Conservation (phyloP, 2,888 invertebrate species). For the Chouioia cunea region DNA sequence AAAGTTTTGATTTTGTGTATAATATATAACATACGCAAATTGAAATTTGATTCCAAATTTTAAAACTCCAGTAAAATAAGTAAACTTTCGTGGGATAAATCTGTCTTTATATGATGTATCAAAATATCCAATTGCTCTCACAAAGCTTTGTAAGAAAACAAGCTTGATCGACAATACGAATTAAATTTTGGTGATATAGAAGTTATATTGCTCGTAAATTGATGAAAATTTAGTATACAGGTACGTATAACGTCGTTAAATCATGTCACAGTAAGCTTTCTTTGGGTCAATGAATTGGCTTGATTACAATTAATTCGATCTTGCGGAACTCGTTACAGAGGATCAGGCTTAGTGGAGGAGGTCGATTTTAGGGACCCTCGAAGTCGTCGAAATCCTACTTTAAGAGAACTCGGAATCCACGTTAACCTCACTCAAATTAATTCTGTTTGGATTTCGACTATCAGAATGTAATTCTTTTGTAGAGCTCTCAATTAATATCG, state of each 20-base stretch:
- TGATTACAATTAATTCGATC: conserved; percentile 36
- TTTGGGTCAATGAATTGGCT: conserved; percentile 24
- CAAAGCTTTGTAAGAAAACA: too few relatives aligned
- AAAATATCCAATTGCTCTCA: too few relatives aligned
- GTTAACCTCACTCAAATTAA: conserved; percentile 33
- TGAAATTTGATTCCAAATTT: conserved; percentile 12
- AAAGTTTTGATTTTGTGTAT: too few relatives aligned
- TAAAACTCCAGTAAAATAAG: conserved; percentile 18
- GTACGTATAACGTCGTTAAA: neutral
- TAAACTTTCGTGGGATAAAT: conserved; percentile 22
- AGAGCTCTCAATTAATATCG: too few relatives aligned
- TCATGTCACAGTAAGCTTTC: conserved; percentile 10
- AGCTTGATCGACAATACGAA: too few relatives aligned
- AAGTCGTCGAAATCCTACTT: conserved; percentile 37
- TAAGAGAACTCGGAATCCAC: conserved; percentile 26
- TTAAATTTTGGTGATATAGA: too few relatives aligned
- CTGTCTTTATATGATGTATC: too few relatives aligned
- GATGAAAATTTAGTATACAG: too few relatives aligned
- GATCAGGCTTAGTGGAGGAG: conserved; percentile 17
- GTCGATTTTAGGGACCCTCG: conserved; percentile 16
- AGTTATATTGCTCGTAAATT: too few relatives aligned
- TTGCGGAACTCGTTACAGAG: conserved; percentile 36
- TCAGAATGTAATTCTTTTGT: conserved; percentile 11
- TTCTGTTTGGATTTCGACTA: conserved; percentile 27
- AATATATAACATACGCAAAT: too few relatives aligned